Base-by-base conservation (phyloP, 2,113 vertebrate genomes). In the Australoheros scitulus region DNA sequence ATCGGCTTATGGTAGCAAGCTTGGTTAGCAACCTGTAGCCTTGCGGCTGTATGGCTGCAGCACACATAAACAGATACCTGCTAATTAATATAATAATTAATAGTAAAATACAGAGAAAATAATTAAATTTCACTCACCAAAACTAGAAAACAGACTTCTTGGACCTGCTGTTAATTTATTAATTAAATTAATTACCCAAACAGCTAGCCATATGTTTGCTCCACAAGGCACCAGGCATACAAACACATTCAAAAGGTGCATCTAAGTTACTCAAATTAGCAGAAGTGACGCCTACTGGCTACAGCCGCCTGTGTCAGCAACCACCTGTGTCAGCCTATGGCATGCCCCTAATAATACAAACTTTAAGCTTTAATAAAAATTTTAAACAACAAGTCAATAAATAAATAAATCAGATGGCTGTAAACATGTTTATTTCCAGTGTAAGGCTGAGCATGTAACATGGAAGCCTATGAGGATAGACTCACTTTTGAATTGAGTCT, bases 81-180 rank as follows among this genome's bases (percentile, higher is more conserved):
- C 8, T 2, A 15, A 43, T 29, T 29, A 29, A 29, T 29, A 29
- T 29, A 29, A 4, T 29, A 43, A 68, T 68, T 47, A 26, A 47
- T 26, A 68, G 64, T 68, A 68, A 68, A 24, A 47, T 26, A 68
- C 38, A 68, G 63, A 68, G 38, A 68, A 68, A 68, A 47, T 47
- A 68, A 43, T 43, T 41, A 43, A 6, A 47, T 18, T 26, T 15
- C 43, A 26, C 7, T 68, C 22, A 47, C 38, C 38, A 68, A 18
- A 65, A 47, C 38, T 47, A 17, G 38, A 68, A 68, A 15, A 50
- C 38, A 68, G 22, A 26, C 63, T 24, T 17, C 38, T 10, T 65
- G 38, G 63, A 26, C 26, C n/a, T 17, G 14, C 47, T 50, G 63
- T 68, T 65, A 65, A 65, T n/a, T 43, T 68, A 47, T 68, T 6